Evolutionary conservation across 2,888 invertebrate genomes (phyloP), one percentile per base, ranked within the genome.

Genomic region (Pterostichus madidus): DNA sequence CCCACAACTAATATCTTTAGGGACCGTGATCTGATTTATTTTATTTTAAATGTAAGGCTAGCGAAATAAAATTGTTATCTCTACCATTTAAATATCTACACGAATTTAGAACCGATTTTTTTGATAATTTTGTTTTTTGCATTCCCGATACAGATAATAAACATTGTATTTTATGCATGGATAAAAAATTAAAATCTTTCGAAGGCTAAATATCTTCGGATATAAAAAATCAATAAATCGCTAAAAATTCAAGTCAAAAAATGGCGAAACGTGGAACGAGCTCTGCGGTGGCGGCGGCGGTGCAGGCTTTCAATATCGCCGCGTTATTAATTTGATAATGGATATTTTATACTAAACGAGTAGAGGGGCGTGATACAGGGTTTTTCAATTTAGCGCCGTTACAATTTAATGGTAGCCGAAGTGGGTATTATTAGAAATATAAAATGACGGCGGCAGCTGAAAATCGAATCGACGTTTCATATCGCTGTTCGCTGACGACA

Each of bases 261-360:
- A 80, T 52, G 46, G 15, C 53, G 56, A 77, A 77, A 77, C 52
- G 56, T 32, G 68, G 46, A 15, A 13, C 17, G 31, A 13, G 61
- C 61, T n/a, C 10, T 24, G 80, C 31, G 10, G 53, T 31, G 75
- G 59, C 81, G 81, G 10, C 10, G 13, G 24, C 32, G n/a, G 59
- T 6, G 5, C 64, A 35, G 49, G 76, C 77, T 83, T 83, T 85
- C 86, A 85, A 86, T 86, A 85, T 85, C 83, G 85, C 83, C 53
- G 75, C 85, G 86, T 87, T 88, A 88, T 88, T 88, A 88, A 88
- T 88, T 88, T 87, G 85, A 86, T 88, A 88, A 88, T 88, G 88
- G 88, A 87, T 87, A 87, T 88, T 88, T 87, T 85, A 88, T 83
- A 83, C 77, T 83, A 83, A 83, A 83, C 85, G 87, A 87, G 87